phyloP scores from a whole-genome alignment of 2,888 invertebrate genomes.

The Cataglyphis cursor region DNA sequence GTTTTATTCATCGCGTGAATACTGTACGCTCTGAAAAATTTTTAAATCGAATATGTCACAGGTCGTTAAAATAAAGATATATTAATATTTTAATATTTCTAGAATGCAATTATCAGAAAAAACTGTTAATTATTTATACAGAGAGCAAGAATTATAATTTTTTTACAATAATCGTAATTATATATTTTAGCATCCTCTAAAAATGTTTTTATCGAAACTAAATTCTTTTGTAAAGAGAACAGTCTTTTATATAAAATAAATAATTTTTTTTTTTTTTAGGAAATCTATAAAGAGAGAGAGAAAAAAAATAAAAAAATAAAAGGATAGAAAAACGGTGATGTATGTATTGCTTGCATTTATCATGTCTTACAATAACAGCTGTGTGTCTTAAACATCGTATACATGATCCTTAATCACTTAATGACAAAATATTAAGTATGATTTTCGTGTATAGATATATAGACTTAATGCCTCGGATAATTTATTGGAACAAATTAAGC shows the following conservation, averaged over 20 bases:
- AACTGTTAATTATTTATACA: not conserved
- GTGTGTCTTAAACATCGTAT: not conserved
- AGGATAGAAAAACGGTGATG: too few species aligned
- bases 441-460: not conserved
- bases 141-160: not conserved
- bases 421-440: not conserved
- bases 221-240: not conserved
- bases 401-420: not conserved
- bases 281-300: not conserved
- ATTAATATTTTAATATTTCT: not conserved
- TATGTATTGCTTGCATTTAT: not conserved
- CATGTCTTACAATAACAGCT: not conserved
- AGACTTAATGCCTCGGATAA: not conserved
- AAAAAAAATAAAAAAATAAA: not conserved
- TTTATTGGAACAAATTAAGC: constrained; percentile 22
- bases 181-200: not conserved
- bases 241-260: not conserved
- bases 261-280: not conserved
- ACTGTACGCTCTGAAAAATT: not conserved
- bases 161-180: not conserved
- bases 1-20: not conserved
- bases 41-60: not conserved
- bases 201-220: not conserved
- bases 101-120: not conserved
- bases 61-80: not conserved